Evolutionary conservation across 2,888 invertebrate genomes (phyloP), one percentile per base, ranked within the genome.

Genomic region (Theretra japonica): DNA sequence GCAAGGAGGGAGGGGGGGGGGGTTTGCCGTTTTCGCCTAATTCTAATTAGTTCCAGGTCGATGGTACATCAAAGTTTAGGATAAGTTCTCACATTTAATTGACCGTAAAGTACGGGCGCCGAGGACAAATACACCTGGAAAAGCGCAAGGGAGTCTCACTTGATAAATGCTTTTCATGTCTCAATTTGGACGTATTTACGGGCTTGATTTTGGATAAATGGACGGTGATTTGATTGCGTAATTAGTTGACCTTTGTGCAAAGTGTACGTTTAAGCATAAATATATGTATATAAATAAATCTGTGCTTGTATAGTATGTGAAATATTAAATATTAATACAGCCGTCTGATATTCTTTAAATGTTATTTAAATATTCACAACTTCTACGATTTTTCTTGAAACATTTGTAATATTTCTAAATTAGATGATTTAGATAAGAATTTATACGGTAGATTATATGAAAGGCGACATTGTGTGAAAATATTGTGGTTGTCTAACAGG

Each of bases 21-120:
- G 41, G 41, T 41, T 41, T 41, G 80, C 80, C 85, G 80, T 91
- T 91, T 80, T 86, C 89, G 86, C 86, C 88, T 87, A 86, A 90
- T 90, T 90, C 86, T 91, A 91, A 91, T 90, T 91, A 91, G 88
- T 90, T 90, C 86, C 87, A 89, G 89, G 89, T 88, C 88, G 86
- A 79, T 82, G 85, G 86, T 86, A 89, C 88, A 90, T 90, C 90
- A 90, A 90, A 90, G 86, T 89, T 86, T 80, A 84, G 82, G 84
- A 83, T 86, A 87, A 90, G 86, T 90, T 88, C 89, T 88, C 88
- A 89, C 86, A 84, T 89, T 90, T 88, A 91, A 91, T 92, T 91
- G 90, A 87, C 88, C 90, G 88, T 89, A 86, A 90, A 90, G 84
- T 88, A 78, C 74, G 83, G 77, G 76, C 74, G 81, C 83, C 81